Percentiles rank a stretch among this genome's conserved stretches.
Conservation (phyloP, 2,888 invertebrate genomes). For the Odiellus spinosus region DNA sequence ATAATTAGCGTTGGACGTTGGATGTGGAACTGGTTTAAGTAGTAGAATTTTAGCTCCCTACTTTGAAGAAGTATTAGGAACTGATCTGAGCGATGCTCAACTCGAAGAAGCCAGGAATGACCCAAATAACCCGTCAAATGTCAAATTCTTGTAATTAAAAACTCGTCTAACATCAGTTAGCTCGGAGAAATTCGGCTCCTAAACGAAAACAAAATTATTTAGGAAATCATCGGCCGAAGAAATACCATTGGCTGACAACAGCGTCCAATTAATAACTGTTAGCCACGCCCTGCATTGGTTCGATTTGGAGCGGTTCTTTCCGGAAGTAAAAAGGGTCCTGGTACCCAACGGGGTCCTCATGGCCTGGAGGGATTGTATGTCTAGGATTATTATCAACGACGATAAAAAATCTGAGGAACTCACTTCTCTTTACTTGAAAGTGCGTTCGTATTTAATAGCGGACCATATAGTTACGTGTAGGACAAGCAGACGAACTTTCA, state of each 20-base stretch:
- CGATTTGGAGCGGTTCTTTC: slow-evolving; percentile 30
- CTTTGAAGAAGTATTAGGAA: slow-evolving; percentile 32
- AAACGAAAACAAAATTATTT: no score
- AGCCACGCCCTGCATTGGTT: slow-evolving; percentile 35
- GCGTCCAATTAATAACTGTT: slow-evolving; percentile 30
- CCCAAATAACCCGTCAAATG: no score
- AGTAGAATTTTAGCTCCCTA: slow-evolving; percentile 29
- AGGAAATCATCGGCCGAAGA: slow-evolving; percentile 25
- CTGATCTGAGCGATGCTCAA: slow-evolving; percentile 32
- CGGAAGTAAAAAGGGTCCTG: slow-evolving; percentile 31
- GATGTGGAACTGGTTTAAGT: slow-evolving; percentile 37
- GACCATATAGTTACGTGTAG: no score
- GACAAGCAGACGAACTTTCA: no score
- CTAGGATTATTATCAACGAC: no score
- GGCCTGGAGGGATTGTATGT: slow-evolving; percentile 7
- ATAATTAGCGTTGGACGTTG: slow-evolving; percentile 32
- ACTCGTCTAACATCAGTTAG: no score
- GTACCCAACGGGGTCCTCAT: slow-evolving; percentile 31
- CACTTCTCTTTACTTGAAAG: no score
- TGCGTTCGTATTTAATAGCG: no score
- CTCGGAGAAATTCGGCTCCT: no score
- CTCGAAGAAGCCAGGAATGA: slow-evolving; percentile 29
- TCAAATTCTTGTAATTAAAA: no score
- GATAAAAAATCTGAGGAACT: no score
- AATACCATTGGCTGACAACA: slow-evolving; percentile 24